These are phyloP conservation scores for Hyperopisus bebe DNA, from an alignment of 2,113 vertebrate species.

Conservation along the genomic window DNA sequence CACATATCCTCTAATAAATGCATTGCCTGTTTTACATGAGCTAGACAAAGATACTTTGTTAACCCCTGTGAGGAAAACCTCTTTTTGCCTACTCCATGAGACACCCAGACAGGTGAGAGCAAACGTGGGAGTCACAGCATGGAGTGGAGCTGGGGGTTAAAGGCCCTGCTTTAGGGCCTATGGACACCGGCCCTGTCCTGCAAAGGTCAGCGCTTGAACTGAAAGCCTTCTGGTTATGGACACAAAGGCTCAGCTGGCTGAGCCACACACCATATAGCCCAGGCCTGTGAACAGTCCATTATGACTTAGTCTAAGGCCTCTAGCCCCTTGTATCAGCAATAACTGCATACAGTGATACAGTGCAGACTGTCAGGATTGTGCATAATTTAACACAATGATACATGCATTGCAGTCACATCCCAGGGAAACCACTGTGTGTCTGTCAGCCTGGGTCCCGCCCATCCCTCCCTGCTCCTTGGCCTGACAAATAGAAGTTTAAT, in stretches of 20 bases:
- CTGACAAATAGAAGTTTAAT: conserved; percentile 6
- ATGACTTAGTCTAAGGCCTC: background rate
- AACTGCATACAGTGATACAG: conserved; percentile 13
- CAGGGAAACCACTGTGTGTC: background rate
- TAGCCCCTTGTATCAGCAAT: background rate
- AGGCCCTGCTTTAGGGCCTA: background rate
- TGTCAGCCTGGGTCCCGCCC: background rate
- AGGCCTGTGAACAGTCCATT: background rate
- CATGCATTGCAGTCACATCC: background rate
- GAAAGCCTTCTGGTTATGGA: background rate
- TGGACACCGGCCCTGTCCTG: background rate
- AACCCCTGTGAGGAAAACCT: background rate
- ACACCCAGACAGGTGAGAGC: background rate
- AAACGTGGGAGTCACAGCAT: background rate
- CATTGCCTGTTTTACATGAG: background rate
- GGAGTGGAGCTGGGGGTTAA: background rate
- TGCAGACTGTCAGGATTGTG: background rate
- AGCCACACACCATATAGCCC: background rate
- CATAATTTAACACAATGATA: conserved; percentile 25
- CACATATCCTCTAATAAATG: conserved; percentile 1
- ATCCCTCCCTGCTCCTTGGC: background rate
- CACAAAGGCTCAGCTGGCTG: background rate
- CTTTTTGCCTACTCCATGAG: background rate
- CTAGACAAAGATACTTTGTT: background rate
- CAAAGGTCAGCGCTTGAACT: background rate